Evolutionary conservation across 1,140 invertebrate species (phyloP), one percentile per base, ranked within the genome.

Genomic region (Oryctes rhinoceros): DNA sequence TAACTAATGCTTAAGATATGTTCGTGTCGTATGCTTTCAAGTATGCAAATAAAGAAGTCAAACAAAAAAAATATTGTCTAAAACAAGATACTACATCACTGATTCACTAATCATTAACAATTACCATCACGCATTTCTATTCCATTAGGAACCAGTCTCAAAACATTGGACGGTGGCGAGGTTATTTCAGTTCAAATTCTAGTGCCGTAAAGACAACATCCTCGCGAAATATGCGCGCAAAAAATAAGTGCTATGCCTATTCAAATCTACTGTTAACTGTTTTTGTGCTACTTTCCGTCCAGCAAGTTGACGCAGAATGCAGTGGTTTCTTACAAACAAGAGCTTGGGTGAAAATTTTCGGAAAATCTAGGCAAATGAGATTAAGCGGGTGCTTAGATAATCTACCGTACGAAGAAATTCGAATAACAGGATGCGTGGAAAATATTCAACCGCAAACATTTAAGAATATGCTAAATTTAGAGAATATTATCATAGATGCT

Each of bases 11-110:
- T 44, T 44, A 30, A 2, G 24, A 30, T 30, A 10, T 44, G 9
- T 44, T 44, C 39, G 39, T 44, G 39, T 5, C 53, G 15, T 18
- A 59, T 59, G 15, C 53, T 59, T n/a, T 59, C 15, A 18, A 18
- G 18, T 59, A 59, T 59, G 53, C 53, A 59, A 59, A 59, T 59
- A 6, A 20, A 37, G 11, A 71, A 71, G 35, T 71, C 24, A 35
- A 71, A 62, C 53, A 62, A 62, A 62, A 62, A 62, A 62, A 62
- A 20, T 35, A 71, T 30, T 24, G 65, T 71, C 65, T 71, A 71
- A 71, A 71, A 35, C 37, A 71, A 71, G 35, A 71, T 35, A 15
- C 24, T 24, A 71, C 65, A 35, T 37, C 65, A 71, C 24, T 37
- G 65, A 71, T 35, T 71, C 24, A 18, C 35, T 71, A 71, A 71